phyloP scores from a whole-genome alignment of 2,797 vertebrate species.

The Propithecus deckenii region DNA sequence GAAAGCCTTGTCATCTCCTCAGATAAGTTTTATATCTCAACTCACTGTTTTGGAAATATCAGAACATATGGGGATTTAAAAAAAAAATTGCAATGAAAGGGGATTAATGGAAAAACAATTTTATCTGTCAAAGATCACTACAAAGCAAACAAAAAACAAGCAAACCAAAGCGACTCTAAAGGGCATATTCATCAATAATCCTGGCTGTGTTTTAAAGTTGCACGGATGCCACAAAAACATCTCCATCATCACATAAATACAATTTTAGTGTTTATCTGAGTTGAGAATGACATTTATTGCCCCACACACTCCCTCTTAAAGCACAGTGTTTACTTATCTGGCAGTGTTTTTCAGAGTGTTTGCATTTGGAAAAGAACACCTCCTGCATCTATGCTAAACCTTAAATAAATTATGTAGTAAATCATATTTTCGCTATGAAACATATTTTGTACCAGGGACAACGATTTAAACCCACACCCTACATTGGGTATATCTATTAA shows the following conservation, averaged over 20 bases:
- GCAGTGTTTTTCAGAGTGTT: constrained; percentile 48
- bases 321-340: constrained; percentile 49
- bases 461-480: constrained; percentile 72
- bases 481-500: constrained; percentile 65
- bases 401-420: constrained; percentile 76
- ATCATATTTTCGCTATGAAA: constrained; percentile 54
- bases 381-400: constrained; percentile 58
- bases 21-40: constrained; percentile 69
- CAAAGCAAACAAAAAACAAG: constrained; percentile 76
- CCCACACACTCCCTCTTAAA: constrained; percentile 55
- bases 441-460: constrained; percentile 56
- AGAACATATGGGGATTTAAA: constrained; percentile 63
- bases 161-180: constrained; percentile 74
- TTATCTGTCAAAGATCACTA: constrained; percentile 79
- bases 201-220: constrained; percentile 77
- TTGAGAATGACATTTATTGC: constrained; percentile 70
- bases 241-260: constrained; percentile 80
- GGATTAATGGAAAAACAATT: constrained; percentile 81
- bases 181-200: constrained; percentile 82
- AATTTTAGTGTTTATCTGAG: constrained; percentile 74
- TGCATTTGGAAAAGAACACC: constrained; percentile 55
- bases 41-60: constrained; percentile 74
- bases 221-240: constrained; percentile 64
- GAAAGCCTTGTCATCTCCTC: neutral
- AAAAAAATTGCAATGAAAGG: constrained; percentile 72